phyloP scores from a whole-genome alignment of 64 coral and sea anemone species.

The Montipora cactus region DNA sequence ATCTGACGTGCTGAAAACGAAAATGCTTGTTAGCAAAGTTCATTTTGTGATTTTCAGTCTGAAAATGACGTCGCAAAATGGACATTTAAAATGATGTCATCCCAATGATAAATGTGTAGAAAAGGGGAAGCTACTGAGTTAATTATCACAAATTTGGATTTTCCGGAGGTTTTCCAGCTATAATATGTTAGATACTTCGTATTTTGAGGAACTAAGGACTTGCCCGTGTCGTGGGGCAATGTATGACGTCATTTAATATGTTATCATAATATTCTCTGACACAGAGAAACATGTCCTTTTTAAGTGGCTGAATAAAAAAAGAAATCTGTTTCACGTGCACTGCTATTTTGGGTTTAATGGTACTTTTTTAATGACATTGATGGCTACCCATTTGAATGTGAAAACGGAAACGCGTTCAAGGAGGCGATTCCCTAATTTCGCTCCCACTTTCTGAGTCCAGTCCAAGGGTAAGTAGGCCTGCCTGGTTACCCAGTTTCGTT shows the following conservation, averaged over 20 bases:
- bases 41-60: slow-evolving; percentile 1
- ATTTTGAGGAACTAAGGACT: neutral
- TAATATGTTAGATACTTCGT: neutral
- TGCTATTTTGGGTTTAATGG: neutral
- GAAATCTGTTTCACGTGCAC: slow-evolving; percentile 5
- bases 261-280: neutral
- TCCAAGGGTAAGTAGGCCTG: neutral
- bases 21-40: slow-evolving; percentile 20
- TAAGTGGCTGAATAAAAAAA: neutral
- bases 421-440: slow-evolving; percentile 3
- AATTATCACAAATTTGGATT: neutral
- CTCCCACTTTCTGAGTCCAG: slow-evolving; percentile 2
- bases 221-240: neutral
- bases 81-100: slow-evolving; percentile 5
- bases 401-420: neutral
- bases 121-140: neutral
- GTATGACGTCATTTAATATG: neutral
- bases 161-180: neutral
- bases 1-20: neutral
- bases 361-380: neutral
- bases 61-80: neutral
- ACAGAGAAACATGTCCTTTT: neutral
- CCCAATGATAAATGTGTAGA: slow-evolving; percentile 15
- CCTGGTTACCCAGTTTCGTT: slow-evolving; percentile 10
- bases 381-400: neutral